Evolutionary conservation across 2,113 vertebrate species (phyloP), one percentile per base, ranked within the genome.

Genomic region (Tonatia bakeri): DNA sequence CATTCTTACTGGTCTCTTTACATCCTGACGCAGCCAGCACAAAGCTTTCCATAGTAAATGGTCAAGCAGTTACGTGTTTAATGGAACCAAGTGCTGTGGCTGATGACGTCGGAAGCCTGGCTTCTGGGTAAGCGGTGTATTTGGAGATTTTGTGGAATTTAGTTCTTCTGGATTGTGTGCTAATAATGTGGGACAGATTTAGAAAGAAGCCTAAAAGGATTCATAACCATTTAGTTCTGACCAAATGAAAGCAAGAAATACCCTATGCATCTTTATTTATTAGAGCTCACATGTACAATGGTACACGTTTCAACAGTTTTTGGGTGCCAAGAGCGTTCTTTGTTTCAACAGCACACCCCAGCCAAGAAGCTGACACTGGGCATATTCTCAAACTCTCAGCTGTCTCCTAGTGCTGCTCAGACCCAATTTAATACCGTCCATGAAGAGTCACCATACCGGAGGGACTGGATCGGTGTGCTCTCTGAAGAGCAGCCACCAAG

Each of bases 331-430:
- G 31, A 83, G 69, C 14, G 36, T 75, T 70, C 91, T 96, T 94
- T 96, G 84, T 94, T 94, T 94, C 69, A 85, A 80, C 26, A 65
- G 50, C 43, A 73, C n/a, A 36, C 67, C 14, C 94, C 79, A 54
- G 86, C 76, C 94, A 96, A 93, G 73, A 70, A 69, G 85, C 86
- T 93, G 94, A 88, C 67, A 50, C 54, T 45, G 54, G 77, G 67
- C 82, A 95, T 94, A 94, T 75, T 97, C 69, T 92, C 91, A 64
- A 36, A 93, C 77, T 92, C 94, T 91, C 82, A 75, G 38, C 83
- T 80, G 87, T 96, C 67, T 97, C 96, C 82, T 93, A 91, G 93
- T 89, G 93, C 93, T 96, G 96, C 85, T 96, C 89, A 91, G 88
- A 95, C 86, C 61, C 69, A 73, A 96, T 65, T 91, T 93, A 95